Percentiles rank a stretch among this genome's conserved stretches.
Evolutionary conservation across 2,888 invertebrate species (phyloP).

Genomic region (Drosophila putrida): DNA sequence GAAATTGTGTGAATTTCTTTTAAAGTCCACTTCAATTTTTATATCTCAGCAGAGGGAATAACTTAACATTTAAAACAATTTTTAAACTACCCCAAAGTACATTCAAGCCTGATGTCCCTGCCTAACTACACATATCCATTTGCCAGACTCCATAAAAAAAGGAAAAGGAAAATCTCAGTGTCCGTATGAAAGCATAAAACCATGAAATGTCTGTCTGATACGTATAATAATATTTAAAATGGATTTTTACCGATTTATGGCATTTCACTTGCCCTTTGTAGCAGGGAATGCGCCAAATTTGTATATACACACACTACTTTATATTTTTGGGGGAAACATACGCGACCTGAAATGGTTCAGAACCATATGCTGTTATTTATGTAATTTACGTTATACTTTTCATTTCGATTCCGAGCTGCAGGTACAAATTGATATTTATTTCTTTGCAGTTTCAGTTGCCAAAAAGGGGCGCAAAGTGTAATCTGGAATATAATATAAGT

Average conservation of each 20-base stretch:
- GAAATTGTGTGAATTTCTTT: not conserved
- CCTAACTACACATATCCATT: constrained; percentile 31
- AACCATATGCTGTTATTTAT: constrained; percentile 55
- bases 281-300: constrained; percentile 3
- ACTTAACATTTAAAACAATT: constrained; percentile 9
- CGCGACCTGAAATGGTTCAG: constrained; percentile 28
- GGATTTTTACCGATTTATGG: constrained; percentile 66
- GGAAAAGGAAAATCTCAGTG: constrained; percentile 39
- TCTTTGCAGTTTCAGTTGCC: constrained; percentile 23
- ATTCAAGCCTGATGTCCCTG: constrained; percentile 3
- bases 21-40: not conserved
- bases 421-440: constrained; percentile 71
- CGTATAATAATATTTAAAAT: constrained; percentile 65
- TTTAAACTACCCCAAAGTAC: constrained; percentile 11
- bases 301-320: constrained; percentile 7
- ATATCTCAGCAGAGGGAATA: not conserved
- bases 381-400: constrained; percentile 45
- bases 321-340: constrained; percentile 13
- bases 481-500: constrained; percentile 19
- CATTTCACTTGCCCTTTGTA: constrained; percentile 43
- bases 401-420: constrained; percentile 42
- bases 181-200: constrained; percentile 34
- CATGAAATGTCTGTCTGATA: constrained; percentile 38
- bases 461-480: constrained; percentile 27
- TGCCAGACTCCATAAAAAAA: constrained; percentile 29